Evolutionary conservation across 2,888 invertebrate species (phyloP), one percentile per base, ranked within the genome.

Genomic region (Strigamia transsilvanica): DNA sequence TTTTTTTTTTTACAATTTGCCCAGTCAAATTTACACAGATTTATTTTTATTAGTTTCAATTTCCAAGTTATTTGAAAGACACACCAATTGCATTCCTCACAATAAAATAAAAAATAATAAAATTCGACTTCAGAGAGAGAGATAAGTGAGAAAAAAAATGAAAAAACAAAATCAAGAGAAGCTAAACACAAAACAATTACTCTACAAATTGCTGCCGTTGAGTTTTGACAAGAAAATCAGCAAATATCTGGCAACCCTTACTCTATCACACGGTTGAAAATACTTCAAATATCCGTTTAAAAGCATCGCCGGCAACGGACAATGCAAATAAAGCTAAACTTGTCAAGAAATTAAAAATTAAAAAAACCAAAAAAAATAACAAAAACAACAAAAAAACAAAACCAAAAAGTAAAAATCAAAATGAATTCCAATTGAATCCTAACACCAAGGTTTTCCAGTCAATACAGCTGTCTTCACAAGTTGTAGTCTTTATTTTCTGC

Each of bases 401-500:
- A 61, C 0, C 1, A n/a, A 10, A 13, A 13, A 73, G 73, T 27
- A 73, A 73, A 73, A 73, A 73, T 27, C 73, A 78, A 78, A 78
- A 13, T 38, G 18, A 61, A 61, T 23, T 61, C 61, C 6, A 61
- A 61, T 61, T 61, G 61, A 61, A 61, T 61, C 61, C 61, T 21
- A 61, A 61, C 61, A 21, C 61, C 15, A 56, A 61, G 5, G 61
- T 1, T 61, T 61, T 61, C 61, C 61, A 61, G 61, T 61, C 61
- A 61, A 23, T 61, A 23, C 61, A 61, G 61, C 61, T 61, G 61
- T 61, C 61, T 61, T 61, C 61, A 61, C 61, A 61, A 38, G 61
- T 61, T 61, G 21, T 10, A 61, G 61, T 61, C 61, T 61, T 61
- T 78, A 38, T 78, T 78, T 38, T 78, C 78, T 78, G 21, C 78